phyloP scores from a whole-genome alignment of 2,113 vertebrate genomes.

The Amia ocellicauda region DNA sequence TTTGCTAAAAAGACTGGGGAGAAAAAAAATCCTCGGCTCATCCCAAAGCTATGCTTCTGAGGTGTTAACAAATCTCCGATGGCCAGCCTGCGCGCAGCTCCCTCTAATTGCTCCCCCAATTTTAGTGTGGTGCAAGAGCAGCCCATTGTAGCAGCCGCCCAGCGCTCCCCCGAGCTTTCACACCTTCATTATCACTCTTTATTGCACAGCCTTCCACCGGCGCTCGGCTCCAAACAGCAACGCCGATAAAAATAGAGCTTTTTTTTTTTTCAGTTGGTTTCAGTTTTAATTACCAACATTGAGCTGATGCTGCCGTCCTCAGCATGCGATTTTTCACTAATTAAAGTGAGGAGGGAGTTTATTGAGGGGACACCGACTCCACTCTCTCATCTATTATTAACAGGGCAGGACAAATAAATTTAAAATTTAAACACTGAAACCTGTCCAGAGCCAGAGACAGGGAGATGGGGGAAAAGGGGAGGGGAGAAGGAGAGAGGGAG shows the following conservation, averaged over 20 bases:
- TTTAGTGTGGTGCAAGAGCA: slow-evolving; percentile 84
- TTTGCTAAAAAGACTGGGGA: slow-evolving; percentile 29
- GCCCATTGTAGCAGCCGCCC: slow-evolving; percentile 81
- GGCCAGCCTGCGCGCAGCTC: slow-evolving; percentile 80
- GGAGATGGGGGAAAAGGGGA: slow-evolving; percentile 62
- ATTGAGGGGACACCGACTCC: slow-evolving; percentile 80
- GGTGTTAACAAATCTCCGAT: slow-evolving; percentile 83
- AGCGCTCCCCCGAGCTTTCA: slow-evolving; percentile 82
- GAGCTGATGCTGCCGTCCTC: slow-evolving; percentile 80
- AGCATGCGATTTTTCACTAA: slow-evolving; percentile 86
- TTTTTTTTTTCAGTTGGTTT: slow-evolving; percentile 75
- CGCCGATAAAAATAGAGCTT: slow-evolving; percentile 90
- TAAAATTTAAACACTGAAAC: slow-evolving; percentile 85
- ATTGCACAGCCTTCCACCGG: slow-evolving; percentile 84
- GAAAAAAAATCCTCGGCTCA: slow-evolving; percentile 65
- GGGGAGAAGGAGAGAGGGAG: slow-evolving; percentile 42
- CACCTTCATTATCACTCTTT: slow-evolving; percentile 98
- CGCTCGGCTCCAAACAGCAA: slow-evolving; percentile 84
- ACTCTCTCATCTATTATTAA: slow-evolving; percentile 90
- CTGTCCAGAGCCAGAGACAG: slow-evolving; percentile 44
- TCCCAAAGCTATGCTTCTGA: slow-evolving; percentile 74
- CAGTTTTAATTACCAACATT: slow-evolving; percentile 90
- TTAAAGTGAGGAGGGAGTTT: slow-evolving; percentile 89
- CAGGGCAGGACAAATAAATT: slow-evolving; percentile 88
- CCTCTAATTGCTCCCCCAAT: slow-evolving; percentile 84